Percentiles rank a stretch among this genome's conserved stretches.
These are phyloP conservation scores for Chiloscyllium punctatum DNA, from an alignment of 2,797 vertebrate species.

Conservation along the genomic window DNA sequence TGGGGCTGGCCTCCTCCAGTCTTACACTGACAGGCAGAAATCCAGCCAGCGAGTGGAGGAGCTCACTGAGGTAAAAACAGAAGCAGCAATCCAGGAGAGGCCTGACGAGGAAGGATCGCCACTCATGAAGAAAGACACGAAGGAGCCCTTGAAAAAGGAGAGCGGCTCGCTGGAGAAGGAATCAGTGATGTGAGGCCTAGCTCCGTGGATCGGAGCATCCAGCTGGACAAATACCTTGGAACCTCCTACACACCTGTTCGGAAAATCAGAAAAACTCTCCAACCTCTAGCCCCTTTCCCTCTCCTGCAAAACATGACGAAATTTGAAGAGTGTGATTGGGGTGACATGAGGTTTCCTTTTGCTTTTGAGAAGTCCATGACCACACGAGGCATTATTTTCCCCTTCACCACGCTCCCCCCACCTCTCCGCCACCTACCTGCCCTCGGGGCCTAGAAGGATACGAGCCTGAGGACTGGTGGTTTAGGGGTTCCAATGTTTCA, in stretches of 20 bases:
- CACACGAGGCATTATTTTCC: neutral
- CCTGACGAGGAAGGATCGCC: slow-evolving; percentile 56
- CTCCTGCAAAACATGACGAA: neutral
- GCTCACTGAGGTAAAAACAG: slow-evolving; percentile 55
- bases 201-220: neutral
- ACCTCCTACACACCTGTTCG: neutral
- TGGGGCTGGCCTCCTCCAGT: slow-evolving; percentile 76
- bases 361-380: neutral
- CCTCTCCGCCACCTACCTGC: no score
- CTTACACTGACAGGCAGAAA: slow-evolving; percentile 57
- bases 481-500: neutral
- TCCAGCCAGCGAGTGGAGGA: slow-evolving; percentile 41
- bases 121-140: slow-evolving; percentile 54
- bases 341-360: neutral
- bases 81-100: neutral
- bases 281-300: no score
- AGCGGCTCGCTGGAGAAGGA: slow-evolving; percentile 54
- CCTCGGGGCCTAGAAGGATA: neutral
- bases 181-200: slow-evolving; percentile 62
- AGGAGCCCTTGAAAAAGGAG: neutral
- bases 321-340: neutral
- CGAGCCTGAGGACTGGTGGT: neutral
- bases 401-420: neutral
- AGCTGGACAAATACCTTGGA: neutral
- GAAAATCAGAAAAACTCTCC: neutral